These are phyloP conservation scores for Nebria ingens DNA, from an alignment of 1,140 invertebrate species.

Conservation along the genomic window DNA sequence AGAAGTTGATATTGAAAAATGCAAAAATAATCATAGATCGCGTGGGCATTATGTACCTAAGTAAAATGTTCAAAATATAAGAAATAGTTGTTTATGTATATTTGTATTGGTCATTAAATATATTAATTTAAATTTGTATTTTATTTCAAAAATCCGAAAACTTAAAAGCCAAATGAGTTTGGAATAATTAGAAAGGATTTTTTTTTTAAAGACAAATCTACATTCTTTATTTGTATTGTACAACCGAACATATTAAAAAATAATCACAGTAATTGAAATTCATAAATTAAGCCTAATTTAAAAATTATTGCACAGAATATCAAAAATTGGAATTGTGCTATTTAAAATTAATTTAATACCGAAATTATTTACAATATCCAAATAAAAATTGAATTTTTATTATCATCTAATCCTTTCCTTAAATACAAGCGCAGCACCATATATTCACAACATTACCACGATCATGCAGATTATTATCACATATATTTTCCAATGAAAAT, in stretches of 20 bases:
- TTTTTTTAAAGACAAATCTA: not conserved
- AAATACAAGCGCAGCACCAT: slow-evolving; percentile 4
- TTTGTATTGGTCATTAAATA: not conserved
- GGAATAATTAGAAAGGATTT: not conserved
- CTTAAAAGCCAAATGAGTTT: not conserved
- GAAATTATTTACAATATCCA: too few species aligned
- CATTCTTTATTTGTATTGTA: not conserved
- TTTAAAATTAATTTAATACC: not conserved
- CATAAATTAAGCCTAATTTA: not conserved
- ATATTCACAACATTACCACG: not conserved
- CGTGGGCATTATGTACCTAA: slow-evolving; percentile 49
- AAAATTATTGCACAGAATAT: not conserved
- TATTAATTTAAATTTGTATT: not conserved
- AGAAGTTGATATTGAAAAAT: slow-evolving; percentile 59
- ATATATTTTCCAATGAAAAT: not conserved
- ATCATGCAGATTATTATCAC: not conserved
- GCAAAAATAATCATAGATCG: slow-evolving; percentile 41
- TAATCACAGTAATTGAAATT: not conserved
- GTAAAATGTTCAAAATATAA: slow-evolving; percentile 17
- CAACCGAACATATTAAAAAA: not conserved
- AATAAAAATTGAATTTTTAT: too few species aligned
- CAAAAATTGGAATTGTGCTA: not conserved
- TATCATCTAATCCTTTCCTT: not conserved
- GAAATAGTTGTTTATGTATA: not conserved
- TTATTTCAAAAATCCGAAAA: too few species aligned